Evolutionary conservation across 2,113 vertebrate species (phyloP), one percentile per base, ranked within the genome.

Genomic region (Clarias macrocephalus): DNA sequence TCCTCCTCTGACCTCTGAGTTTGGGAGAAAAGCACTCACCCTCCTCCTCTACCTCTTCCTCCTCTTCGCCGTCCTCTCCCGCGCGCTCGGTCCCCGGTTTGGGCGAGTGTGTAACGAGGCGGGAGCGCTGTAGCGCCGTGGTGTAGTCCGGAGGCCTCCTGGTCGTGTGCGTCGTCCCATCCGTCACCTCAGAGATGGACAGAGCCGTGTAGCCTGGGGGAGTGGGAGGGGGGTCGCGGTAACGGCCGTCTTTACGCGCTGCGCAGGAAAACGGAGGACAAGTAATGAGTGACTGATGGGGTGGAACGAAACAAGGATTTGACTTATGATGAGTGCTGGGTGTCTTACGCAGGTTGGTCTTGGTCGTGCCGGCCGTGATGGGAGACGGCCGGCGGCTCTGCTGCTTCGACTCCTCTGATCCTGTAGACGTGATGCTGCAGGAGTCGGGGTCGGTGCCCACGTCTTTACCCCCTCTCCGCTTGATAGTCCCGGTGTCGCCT

Each of bases 401-500:
- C 66, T 96, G 95, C 88, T 97, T 98, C 76, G 96, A 93, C 88
- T 99, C 98, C 89, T 99, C 98, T 5, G 96, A 93, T 85, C 96
- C 94, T 7, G 95, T 95, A 70, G 97, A 95, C 0, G 96, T 93
- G 92, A 98, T 90, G 93, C 96, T 97, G 90, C 96, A 96, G 60
- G 97, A 97, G 85, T 99, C 98, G 0, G 96, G 95, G 90, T 99
- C 98, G 0, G 92, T 90, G 0, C 94, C 95, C 70, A 99, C 96
- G 59, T 99, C 98, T 90, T 99, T 99, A 70, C 98, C 98, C 56
- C 98, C 98, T 88, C 98, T 94, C 85, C 98, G 94, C 93, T 99
- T 99, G 90, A 99, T 99, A 82, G 98, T 99, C 87, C 98, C 98
- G 0, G 98, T 99, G 88, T 99, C 98, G 0, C 98, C 98, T 93